phyloP scores from a whole-genome alignment of 2,888 invertebrate genomes.

The Nephrotoma flavescens region DNA sequence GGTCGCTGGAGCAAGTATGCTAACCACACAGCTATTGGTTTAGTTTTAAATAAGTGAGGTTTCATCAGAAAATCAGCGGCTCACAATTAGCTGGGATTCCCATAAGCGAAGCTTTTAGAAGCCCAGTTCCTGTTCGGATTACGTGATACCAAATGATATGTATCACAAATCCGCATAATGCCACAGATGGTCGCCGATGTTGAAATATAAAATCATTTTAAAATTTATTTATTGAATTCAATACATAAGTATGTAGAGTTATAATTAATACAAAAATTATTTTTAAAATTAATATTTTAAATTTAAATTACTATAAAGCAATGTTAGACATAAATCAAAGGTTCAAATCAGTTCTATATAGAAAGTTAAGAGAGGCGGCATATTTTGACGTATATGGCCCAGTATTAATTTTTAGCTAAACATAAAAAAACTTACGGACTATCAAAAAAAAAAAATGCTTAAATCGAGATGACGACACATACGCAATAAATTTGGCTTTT shows the following conservation, averaged over 20 bases:
- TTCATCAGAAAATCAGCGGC: too few species aligned
- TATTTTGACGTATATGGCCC: background rate
- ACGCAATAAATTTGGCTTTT: background rate
- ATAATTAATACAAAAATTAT: background rate
- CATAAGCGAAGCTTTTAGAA: too few species aligned
- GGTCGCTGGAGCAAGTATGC: too few species aligned
- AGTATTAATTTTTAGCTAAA: background rate
- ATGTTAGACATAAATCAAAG: background rate
- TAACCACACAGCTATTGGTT: too few species aligned
- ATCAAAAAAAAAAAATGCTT: background rate
- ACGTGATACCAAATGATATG: too few species aligned
- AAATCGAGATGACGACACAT: background rate
- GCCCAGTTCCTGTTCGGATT: too few species aligned
- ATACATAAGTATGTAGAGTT: background rate
- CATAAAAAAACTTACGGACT: background rate
- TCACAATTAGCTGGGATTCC: too few species aligned
- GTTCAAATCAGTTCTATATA: background rate
- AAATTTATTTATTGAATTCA: background rate
- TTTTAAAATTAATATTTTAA: background rate
- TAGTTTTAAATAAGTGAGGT: too few species aligned
- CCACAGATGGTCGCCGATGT: too few species aligned
- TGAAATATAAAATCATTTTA: background rate
- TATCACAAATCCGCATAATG: too few species aligned
- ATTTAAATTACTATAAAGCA: background rate
- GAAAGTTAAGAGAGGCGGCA: background rate